A percentile compares a stretch with the other conserved stretches of the same genome.
These are phyloP conservation scores for Rousettus madagascariensis DNA, from an alignment of 2,797 vertebrate species.

Conservation along the genomic window DNA sequence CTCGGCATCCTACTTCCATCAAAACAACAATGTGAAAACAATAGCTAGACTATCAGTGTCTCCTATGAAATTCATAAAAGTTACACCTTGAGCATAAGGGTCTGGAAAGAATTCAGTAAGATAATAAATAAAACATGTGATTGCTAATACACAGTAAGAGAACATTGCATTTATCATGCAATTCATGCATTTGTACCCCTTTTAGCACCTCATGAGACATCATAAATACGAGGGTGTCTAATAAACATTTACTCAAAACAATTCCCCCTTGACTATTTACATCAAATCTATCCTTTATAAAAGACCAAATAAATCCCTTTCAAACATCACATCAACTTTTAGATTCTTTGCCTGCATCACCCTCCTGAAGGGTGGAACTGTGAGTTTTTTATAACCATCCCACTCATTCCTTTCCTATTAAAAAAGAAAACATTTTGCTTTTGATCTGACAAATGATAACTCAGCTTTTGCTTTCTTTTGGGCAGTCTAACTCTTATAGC, in stretches of 20 bases:
- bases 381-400: background rate
- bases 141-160: background rate
- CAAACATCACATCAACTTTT: background rate
- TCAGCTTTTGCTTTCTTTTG: background rate
- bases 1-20: background rate
- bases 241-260: background rate
- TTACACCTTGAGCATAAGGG: background rate
- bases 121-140: background rate
- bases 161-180: background rate
- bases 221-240: background rate
- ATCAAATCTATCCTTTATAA: background rate
- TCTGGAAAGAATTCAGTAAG: background rate
- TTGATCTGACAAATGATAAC: constrained; percentile 47
- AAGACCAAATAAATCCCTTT: background rate
- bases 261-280: background rate
- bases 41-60: background rate
- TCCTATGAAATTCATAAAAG: background rate
- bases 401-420: background rate
- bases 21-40: background rate
- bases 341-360: background rate
- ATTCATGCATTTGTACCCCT: background rate
- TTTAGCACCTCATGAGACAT: background rate
- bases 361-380: background rate
- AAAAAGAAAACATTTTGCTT: constrained; percentile 1
- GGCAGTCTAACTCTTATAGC: fast-evolving